Conservation (phyloP, 2,888 invertebrate species). For the Anoplius nigerrimus region DNA sequence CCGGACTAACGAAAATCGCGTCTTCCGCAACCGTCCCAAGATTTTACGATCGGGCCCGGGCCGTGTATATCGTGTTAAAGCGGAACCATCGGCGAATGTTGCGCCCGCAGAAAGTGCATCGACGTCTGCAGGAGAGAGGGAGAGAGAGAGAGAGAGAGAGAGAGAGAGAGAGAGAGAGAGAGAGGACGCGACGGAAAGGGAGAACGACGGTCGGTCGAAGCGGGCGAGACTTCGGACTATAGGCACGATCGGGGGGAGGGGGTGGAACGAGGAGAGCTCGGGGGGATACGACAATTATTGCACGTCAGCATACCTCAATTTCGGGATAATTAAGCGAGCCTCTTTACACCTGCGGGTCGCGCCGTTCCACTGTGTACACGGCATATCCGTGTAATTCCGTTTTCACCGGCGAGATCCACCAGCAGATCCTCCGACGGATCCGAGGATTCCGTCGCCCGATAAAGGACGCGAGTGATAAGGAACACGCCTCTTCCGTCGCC, state of each 20-base stretch:
- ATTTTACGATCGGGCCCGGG: constrained; percentile 52
- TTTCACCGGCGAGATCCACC: constrained; percentile 43
- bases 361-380: constrained; percentile 38
- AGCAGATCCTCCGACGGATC: constrained; percentile 32
- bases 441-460: not conserved
- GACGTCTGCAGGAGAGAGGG: constrained; percentile 18
- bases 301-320: constrained; percentile 69
- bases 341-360: constrained; percentile 58
- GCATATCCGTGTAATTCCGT: constrained; percentile 53
- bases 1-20: constrained; percentile 35
- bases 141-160: constrained; percentile 21
- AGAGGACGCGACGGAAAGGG: constrained; percentile 36
- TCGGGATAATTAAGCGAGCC: constrained; percentile 64
- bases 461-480: constrained; percentile 40
- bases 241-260: constrained; percentile 28
- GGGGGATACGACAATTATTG: constrained; percentile 63
- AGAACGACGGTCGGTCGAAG: too few relatives aligned
- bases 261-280: constrained; percentile 6
- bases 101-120: constrained; percentile 43
- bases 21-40: constrained; percentile 38
- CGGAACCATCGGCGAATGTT: constrained; percentile 49
- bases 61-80: constrained; percentile 42
- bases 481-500: not conserved
- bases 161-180: constrained; percentile 15
- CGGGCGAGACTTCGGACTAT: constrained; percentile 32